These are phyloP conservation scores for Zosterops lateralis DNA, from an alignment of 2,113 vertebrate species.

Conservation along the genomic window DNA sequence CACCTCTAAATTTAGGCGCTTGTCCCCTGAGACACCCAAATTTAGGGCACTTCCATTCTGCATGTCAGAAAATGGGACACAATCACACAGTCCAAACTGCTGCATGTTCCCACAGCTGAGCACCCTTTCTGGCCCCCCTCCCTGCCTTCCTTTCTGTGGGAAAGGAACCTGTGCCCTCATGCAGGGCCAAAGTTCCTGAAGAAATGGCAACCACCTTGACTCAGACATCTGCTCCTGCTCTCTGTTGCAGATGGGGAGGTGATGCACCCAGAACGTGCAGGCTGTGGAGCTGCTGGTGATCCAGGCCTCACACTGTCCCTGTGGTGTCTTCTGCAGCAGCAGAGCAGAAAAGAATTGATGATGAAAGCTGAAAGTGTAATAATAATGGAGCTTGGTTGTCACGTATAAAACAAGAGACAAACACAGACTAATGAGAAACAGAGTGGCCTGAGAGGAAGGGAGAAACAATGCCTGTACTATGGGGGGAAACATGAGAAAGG, in stretches of 20 bases:
- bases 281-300: rapidly evolving
- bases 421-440: conserved; percentile 40
- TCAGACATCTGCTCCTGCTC: not conserved
- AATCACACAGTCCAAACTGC: rapidly evolving
- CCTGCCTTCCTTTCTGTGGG: not conserved
- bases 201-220: not conserved
- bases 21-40: rapidly evolving
- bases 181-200: not conserved
- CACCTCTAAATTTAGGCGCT: rapidly evolving
- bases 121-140: not conserved
- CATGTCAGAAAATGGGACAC: rapidly evolving
- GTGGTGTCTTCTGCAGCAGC: rapidly evolving
- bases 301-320: not conserved
- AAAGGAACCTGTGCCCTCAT: not conserved
- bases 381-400: not conserved
- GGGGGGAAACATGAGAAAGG: conserved; percentile 43
- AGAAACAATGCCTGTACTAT: conserved; percentile 41
- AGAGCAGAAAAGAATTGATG: not conserved
- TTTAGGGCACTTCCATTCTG: not conserved
- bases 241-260: rapidly evolving
- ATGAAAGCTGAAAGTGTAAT: not conserved
- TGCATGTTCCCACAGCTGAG: rapidly evolving
- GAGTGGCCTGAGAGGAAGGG: not conserved
- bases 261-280: not conserved
- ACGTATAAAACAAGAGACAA: not conserved